phyloP scores from a whole-genome alignment of 2,888 invertebrate genomes.

The Coelogynopora nodosa region DNA sequence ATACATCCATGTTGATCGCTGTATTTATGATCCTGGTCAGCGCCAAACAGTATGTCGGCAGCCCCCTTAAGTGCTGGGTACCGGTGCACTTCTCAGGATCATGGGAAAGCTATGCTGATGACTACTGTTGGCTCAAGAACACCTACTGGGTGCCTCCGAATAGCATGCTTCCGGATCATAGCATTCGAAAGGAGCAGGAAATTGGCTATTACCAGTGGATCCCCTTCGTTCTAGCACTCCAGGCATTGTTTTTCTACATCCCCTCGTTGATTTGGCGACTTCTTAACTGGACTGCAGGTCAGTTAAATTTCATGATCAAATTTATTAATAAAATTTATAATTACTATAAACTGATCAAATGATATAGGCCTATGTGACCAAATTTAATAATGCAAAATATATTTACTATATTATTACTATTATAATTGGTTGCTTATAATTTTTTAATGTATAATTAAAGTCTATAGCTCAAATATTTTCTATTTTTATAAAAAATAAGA shows the following conservation, averaged over 20 bases:
- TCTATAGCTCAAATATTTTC: too few species aligned
- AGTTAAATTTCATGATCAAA: too few species aligned
- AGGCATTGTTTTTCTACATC: conserved; percentile 38
- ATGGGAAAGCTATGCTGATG: conserved; percentile 38
- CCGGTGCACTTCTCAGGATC: conserved; percentile 30
- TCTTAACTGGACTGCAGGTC: conserved; percentile 38
- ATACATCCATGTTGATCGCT: conserved; percentile 27
- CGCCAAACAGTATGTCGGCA: conserved; percentile 39
- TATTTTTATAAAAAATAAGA: too few species aligned
- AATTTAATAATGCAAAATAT: too few species aligned
- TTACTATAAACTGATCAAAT: too few species aligned
- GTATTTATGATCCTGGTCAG: conserved; percentile 35
- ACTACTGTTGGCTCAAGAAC: conserved; percentile 43
- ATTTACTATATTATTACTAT: too few species aligned
- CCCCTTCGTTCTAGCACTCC: conserved; percentile 35
- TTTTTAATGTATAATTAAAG: too few species aligned
- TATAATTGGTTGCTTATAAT: too few species aligned
- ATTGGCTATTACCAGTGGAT: conserved; percentile 43
- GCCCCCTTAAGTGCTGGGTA: conserved; percentile 39
- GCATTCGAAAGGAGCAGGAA: conserved; percentile 6
- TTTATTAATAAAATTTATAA: too few species aligned
- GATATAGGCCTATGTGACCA: too few species aligned
- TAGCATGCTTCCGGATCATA: not conserved
- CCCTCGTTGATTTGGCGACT: conserved; percentile 39
- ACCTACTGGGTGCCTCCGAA: conserved; percentile 34